Base-by-base conservation (phyloP, 2,113 vertebrate species). In the Silurus meridionalis region DNA sequence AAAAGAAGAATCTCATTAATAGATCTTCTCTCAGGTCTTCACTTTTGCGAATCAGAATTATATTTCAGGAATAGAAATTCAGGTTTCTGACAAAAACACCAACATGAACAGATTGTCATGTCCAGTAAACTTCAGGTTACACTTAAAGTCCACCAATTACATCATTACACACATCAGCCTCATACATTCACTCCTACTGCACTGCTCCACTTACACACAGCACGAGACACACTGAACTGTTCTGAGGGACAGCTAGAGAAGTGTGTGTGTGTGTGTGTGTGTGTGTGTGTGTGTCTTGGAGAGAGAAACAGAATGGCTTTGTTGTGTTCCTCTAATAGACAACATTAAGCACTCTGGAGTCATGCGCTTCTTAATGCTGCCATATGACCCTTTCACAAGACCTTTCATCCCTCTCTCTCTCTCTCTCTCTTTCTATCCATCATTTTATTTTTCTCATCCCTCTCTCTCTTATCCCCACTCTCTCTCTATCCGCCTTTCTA, bases 311-410 rank as follows among this genome's bases (percentile, higher is more conserved):
- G 23, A 87, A 81, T 61, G 78, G 10, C 80, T 60, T 52, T 50
- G 67, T 86, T 86, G 28, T 86, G 48, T 25, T 83, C 46, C 6
- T 75, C 37, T 81, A 83, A 69, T 64, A 84, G 83, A 84, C 0
- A n/a, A 50, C 69, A 80, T 86, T 84, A 83, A 71, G 66, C 66
- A 84, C 81, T 53, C 57, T 57, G 9, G 80, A 61, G 78, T 89
- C 85, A 87, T 55, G 80, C 13, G 25, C 60, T 79, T 82, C 85
- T 57, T 46, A 8, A 48, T 6, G 7, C 71, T 61, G 50, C 14
- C 85, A 82, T 85, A 74, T 89, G 88, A 87, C 85, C 67, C 85
- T 83, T 80, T 83, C 80, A 83, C 87, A 86, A 86, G 81, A 83
- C 84, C 87, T 84, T 67, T 37, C 84, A 64, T 53, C 58, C 28